Evolutionary conservation across 2,888 invertebrate genomes (phyloP).

Genomic region (Coleophora deauratella): DNA sequence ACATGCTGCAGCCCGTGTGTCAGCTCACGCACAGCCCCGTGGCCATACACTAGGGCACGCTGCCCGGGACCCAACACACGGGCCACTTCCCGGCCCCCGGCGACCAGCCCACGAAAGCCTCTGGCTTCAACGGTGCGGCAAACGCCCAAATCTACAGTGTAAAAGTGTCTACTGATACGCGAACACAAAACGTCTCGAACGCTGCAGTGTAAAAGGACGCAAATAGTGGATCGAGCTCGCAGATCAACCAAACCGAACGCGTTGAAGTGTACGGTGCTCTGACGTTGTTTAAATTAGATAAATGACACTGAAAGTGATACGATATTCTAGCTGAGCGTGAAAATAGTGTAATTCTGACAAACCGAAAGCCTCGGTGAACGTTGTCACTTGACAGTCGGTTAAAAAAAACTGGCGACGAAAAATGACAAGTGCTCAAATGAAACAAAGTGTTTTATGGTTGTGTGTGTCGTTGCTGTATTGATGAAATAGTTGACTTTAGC

Average conservation of each 20-base stretch:
- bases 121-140: background rate
- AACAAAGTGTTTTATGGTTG: constrained; percentile 13
- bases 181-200: too few relatives aligned
- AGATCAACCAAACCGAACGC: background rate
- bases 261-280: background rate
- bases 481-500: constrained; percentile 4
- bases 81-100: constrained; percentile 1
- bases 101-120: background rate
- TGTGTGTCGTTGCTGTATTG: constrained; percentile 13
- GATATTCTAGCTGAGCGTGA: constrained; percentile 15
- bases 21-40: constrained; percentile 92
- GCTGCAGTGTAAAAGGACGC: too few relatives aligned
- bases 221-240: too few relatives aligned
- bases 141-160: constrained; percentile 8
- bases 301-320: constrained; percentile 14
- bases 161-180: background rate
- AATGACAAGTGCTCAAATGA: constrained; percentile 10
- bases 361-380: constrained; percentile 3
- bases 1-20: constrained; percentile 87
- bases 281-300: background rate
- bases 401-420: background rate
- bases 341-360: constrained; percentile 14
- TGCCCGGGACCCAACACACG: constrained; percentile 12
- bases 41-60: constrained; percentile 81
- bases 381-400: constrained; percentile 1